These are phyloP conservation scores for Hylomyscus alleni DNA, from an alignment of 2,797 vertebrate genomes.

Conservation along the genomic window DNA sequence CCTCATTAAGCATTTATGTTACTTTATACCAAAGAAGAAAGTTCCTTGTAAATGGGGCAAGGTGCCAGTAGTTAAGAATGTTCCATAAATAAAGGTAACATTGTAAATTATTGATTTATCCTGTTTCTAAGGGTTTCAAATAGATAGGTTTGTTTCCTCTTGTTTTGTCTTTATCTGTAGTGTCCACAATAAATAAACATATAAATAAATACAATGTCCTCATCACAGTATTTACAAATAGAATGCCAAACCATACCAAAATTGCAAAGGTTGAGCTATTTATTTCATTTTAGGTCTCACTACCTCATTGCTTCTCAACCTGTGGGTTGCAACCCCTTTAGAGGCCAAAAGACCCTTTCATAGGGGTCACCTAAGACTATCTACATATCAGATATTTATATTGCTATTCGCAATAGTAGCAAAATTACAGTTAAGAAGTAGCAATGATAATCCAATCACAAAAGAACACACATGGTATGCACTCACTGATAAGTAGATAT, in stretches of 20 bases:
- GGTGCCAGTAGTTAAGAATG: constrained; percentile 22
- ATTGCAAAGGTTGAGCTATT: not conserved
- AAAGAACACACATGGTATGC: no score
- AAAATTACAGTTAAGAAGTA: not conserved
- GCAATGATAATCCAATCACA: no score
- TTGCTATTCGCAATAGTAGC: not conserved
- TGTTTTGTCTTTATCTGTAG: constrained; percentile 52
- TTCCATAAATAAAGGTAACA: constrained; percentile 63
- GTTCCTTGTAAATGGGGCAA: not conserved
- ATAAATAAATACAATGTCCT: not conserved
- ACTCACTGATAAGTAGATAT: no score
- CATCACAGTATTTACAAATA: not conserved
- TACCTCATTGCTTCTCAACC: not conserved
- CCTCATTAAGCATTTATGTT: not conserved
- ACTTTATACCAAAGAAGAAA: not conserved
- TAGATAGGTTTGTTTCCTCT: not conserved
- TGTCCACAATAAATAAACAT: constrained; percentile 48
- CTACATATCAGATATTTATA: not conserved
- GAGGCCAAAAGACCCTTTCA: not conserved
- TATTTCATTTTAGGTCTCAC: not conserved
- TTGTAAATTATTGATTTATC: constrained; percentile 75
- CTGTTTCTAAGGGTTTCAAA: constrained; percentile 71
- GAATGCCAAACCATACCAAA: constrained; percentile 25
- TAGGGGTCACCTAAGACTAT: not conserved
- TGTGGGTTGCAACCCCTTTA: not conserved